Percentiles rank a stretch among this genome's conserved stretches.
These are phyloP conservation scores for Hyperoplus lanceolatus DNA, from an alignment of 2,797 vertebrate species.

Conservation along the genomic window DNA sequence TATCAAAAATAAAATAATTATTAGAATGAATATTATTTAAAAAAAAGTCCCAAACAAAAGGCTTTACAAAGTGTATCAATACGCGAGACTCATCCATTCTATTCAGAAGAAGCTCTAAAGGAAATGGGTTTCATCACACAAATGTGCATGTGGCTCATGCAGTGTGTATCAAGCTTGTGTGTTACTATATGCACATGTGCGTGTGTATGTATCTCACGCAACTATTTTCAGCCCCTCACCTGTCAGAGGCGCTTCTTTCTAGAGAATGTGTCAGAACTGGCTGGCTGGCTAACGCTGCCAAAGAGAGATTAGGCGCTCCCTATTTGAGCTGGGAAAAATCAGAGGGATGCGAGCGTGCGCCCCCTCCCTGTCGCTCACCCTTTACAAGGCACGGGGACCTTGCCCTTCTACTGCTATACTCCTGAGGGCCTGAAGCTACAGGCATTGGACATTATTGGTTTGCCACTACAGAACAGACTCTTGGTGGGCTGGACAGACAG, in stretches of 20 bases:
- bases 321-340: conserved; percentile 88
- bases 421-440: conserved; percentile 49
- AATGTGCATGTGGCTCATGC: background rate
- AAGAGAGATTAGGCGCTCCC: conserved; percentile 85
- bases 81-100: background rate
- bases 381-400: conserved; percentile 63
- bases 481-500: conserved; percentile 50
- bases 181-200: conserved; percentile 18
- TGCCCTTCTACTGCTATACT: conserved; percentile 57
- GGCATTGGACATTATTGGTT: conserved; percentile 46
- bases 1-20: background rate
- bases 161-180: conserved; percentile 19
- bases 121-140: conserved; percentile 16
- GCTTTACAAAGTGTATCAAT: background rate
- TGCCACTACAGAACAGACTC: conserved; percentile 38
- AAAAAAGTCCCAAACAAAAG: background rate
- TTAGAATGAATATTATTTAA: background rate
- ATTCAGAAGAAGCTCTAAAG: background rate
- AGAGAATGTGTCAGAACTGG: conserved; percentile 87
- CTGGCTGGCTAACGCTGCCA: conserved; percentile 79
- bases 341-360: conserved; percentile 66
- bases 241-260: conserved; percentile 85
- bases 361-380: conserved; percentile 38
- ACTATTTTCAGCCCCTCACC: conserved; percentile 86
- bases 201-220: conserved; percentile 55